Percentiles rank a stretch among this genome's conserved stretches.
phyloP scores from a whole-genome alignment of 2,888 invertebrate genomes.

The Desoria tigrina region DNA sequence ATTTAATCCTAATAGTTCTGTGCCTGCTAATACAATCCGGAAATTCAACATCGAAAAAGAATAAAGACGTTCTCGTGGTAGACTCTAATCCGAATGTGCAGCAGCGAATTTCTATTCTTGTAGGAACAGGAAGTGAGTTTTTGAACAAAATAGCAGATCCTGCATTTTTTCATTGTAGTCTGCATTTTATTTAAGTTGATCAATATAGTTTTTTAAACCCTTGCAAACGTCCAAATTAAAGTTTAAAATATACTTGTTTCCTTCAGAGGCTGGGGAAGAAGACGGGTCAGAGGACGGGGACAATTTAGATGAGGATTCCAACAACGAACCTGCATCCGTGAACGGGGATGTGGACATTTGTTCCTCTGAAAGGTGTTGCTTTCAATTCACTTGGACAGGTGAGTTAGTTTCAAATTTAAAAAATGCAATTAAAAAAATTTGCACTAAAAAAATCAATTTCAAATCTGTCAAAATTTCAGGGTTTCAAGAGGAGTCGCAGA shows the following conservation, averaged over 20 bases:
- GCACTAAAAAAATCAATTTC: neutral
- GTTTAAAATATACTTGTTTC: no score
- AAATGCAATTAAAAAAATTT: neutral
- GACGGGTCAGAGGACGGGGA: no score
- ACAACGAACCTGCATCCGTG: neutral
- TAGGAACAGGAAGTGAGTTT: neutral
- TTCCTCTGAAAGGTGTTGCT: constrained; percentile 24
- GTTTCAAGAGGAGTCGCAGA: neutral
- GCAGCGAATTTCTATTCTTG: constrained; percentile 9
- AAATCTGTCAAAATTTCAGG: neutral
- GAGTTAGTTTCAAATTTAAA: constrained; percentile 5
- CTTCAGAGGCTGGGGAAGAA: neutral
- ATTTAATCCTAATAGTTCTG: no score
- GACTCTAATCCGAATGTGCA: neutral
- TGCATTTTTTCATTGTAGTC: no score
- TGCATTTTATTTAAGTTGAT: no score
- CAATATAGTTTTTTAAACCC: no score
- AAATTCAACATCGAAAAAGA: no score
- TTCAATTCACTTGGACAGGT: constrained; percentile 34
- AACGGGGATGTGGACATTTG: neutral
- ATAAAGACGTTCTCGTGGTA: no score
- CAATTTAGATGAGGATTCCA: neutral
- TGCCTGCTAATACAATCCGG: no score
- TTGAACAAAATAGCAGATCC: neutral
- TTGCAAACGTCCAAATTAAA: no score